These are phyloP conservation scores for Phragmatobia fuliginosa DNA, from an alignment of 2,888 invertebrate species.

Conservation along the genomic window DNA sequence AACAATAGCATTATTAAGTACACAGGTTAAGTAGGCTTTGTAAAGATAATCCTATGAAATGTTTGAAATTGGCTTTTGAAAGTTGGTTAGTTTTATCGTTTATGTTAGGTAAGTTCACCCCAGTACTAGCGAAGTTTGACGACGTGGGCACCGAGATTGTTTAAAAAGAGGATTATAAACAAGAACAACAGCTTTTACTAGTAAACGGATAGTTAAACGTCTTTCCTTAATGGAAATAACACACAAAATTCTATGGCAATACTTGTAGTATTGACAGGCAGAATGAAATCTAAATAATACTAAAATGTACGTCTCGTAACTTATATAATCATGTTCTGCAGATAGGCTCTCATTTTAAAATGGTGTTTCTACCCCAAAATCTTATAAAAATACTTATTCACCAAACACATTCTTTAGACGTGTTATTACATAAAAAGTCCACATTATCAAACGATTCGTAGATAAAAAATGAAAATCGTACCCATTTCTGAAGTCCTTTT, in stretches of 20 bases:
- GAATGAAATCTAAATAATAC: not conserved
- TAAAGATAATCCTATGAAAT: constrained; percentile 18
- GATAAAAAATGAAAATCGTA: not conserved
- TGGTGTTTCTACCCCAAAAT: not conserved
- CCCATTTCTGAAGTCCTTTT: not conserved
- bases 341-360: no score
- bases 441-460: not conserved
- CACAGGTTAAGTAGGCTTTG: constrained; percentile 12
- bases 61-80: constrained; percentile 1
- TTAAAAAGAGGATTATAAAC: not conserved
- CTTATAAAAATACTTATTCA: not conserved
- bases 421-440: not conserved
- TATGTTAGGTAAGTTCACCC: not conserved
- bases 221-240: no score
- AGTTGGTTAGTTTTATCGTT: constrained; percentile 1
- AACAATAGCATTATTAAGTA: constrained; percentile 24
- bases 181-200: no score
- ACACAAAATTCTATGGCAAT: no score
- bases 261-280: no score
- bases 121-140: not conserved
- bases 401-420: not conserved
- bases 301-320: not conserved
- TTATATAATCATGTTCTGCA: no score
- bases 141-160: not conserved
- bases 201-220: no score